Base-by-base conservation (phyloP, 2,797 vertebrate genomes). In the Xenops minutus region DNA sequence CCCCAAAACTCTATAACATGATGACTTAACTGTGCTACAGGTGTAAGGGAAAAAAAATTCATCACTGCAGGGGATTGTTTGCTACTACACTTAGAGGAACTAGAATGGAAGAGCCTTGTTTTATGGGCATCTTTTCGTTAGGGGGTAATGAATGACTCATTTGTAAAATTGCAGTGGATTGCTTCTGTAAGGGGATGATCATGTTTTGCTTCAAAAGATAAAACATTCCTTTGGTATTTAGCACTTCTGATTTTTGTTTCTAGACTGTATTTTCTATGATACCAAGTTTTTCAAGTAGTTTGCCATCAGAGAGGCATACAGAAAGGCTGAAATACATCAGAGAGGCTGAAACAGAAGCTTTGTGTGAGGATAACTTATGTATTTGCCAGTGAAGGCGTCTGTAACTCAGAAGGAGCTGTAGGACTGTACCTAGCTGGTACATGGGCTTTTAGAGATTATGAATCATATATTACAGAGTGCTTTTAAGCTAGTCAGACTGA, bases 191-290 rank as follows among this genome's bases (percentile, higher is more conserved):
- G 6, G 6, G 3, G 2, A 4, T 43, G 46, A 82, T 94, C 74
- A 44, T 27, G 34, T 78, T 93, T 90, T 87, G 22, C 56, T 76
- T 69, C 44, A 78, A 34, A 87, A 95, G n/a, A 64, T 58, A 77
- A 90, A 89, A 78, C 6, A 2, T 36, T 78, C 19, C 34, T 88
- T 85, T 81, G 41, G 23, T 85, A 75, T 90, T 95, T 96, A 52
- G 62, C 44, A 48, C 39, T 77, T 88, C 48, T 80, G 77, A 32
- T 66, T 83, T 93, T 75, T 91, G 14, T 90, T 96, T 79, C 79
- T 74, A 85, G 67, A 48, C 32, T 5, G 3, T 90, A 36, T 94
- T 81, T 36, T 78, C 12, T 41, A 52, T 61, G 26, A 59, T 69
- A 73, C 64, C 0, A 5, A 24, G 29, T 93, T 94, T 69, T 85